Base-by-base conservation (phyloP, 2,113 vertebrate species). In the Vulpes lagopus region DNA sequence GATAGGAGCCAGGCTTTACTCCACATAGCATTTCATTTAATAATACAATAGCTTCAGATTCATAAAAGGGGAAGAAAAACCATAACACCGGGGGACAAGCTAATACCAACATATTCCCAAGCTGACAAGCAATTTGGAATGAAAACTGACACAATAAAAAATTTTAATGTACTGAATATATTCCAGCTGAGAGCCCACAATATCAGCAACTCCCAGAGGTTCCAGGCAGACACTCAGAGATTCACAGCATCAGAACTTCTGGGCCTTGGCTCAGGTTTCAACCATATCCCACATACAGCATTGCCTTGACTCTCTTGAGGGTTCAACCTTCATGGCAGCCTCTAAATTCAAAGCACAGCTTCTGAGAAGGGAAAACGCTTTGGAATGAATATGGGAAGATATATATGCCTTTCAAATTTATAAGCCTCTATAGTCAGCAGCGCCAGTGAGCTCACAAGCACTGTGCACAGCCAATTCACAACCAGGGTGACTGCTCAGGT, bases 281-380 rank as follows among this genome's bases (percentile, higher is more conserved):
- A 20, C 81, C 32, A 43, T 11, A 69, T 69, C 43, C 89, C 80
- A 11, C 30, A 17, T 30, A 49, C 23, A 53, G 32, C 81, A 78
- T 43, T 19, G 65, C 30, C 32, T 89, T 35, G 10, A 20, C 51
- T 95, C 73, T 84, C 92, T 10, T 60, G 80, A 78, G 80, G 81
- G 30, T 57, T 64, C n/a, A 25, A 32, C 60, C 79, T 91, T 86
- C 78, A 9, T 8, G 35, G 60, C 49, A 85, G 49, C n/a, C 38
- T 94, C 73, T 86, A 85, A 92, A 91, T 94, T 94, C 85, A 94
- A 93, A 97, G 80, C 76, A 69, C 49, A 86, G 65, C 74, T 95
- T 96, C 32, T 86, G 69, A 93, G 27, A 38, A 89, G 23, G 32
- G 38, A 89, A 93, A 94, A 67, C n/a, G 20, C 65, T 93, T 91